These are phyloP conservation scores for Amphiprion percula DNA, from an alignment of 2,113 vertebrate genomes.

Conservation along the genomic window DNA sequence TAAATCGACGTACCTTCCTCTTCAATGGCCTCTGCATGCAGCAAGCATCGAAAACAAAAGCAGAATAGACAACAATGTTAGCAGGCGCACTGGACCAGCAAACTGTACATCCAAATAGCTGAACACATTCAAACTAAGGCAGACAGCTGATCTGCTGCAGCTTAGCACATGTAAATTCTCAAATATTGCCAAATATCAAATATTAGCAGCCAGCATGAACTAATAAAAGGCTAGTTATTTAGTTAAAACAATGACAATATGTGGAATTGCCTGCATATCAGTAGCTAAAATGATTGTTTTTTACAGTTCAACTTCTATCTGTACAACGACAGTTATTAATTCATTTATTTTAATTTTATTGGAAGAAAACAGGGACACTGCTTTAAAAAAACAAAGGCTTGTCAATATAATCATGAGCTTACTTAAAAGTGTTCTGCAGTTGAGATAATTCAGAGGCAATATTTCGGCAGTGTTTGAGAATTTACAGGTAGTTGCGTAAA, in stretches of 20 bases:
- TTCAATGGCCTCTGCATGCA: constrained; percentile 85
- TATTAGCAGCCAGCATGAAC: neutral
- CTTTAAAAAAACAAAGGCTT: too few relatives aligned
- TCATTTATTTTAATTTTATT: neutral
- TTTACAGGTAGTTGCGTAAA: neutral
- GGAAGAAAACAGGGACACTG: too few relatives aligned
- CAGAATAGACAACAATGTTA: constrained; percentile 76
- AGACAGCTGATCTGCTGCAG: neutral
- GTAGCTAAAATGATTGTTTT: too few relatives aligned
- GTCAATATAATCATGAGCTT: too few relatives aligned
- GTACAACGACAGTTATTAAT: neutral
- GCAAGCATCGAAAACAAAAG: constrained; percentile 80
- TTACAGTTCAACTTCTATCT: too few relatives aligned
- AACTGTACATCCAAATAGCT: neutral
- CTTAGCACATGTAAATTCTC: constrained; percentile 27
- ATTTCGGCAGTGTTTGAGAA: constrained; percentile 33
- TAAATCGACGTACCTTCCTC: constrained; percentile 84
- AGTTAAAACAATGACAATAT: too few relatives aligned
- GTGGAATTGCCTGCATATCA: too few relatives aligned
- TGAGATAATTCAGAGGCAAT: neutral
- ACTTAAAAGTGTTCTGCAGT: too few relatives aligned
- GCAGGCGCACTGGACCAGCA: constrained; percentile 18
- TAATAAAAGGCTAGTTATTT: too few relatives aligned
- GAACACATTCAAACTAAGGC: neutral
- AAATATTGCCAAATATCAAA: constrained; percentile 3